Conservation (phyloP, 2,888 invertebrate species). For the Tenodera sinensis region DNA sequence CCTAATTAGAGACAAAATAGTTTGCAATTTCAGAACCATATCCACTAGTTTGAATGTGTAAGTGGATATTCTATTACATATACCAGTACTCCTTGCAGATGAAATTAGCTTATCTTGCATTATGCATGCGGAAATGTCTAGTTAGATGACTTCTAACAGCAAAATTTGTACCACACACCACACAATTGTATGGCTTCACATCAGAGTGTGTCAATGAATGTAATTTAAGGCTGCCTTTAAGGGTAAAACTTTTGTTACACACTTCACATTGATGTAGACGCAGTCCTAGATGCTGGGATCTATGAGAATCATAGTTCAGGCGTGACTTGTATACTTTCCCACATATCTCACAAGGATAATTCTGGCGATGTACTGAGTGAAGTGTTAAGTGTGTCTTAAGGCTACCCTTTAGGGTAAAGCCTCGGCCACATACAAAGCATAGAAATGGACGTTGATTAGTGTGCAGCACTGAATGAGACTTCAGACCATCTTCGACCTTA, state of each 20-base stretch:
- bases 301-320: constrained; percentile 4
- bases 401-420: constrained; percentile 6
- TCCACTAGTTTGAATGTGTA: not conserved
- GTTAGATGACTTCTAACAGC: constrained; percentile 5
- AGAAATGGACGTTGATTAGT: not conserved
- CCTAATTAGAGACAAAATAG: too few relatives aligned
- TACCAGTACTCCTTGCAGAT: too few relatives aligned
- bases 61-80: too few relatives aligned
- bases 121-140: constrained; percentile 4
- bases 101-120: not conserved
- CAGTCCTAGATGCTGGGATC: constrained; percentile 1
- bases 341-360: constrained; percentile 1
- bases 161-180: not conserved
- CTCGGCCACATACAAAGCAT: constrained; percentile 1
- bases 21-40: not conserved
- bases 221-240: constrained; percentile 1
- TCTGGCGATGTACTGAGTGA: constrained; percentile 1
- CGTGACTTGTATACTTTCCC: not conserved
- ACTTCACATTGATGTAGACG: not conserved
- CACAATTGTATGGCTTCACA: not conserved
- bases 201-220: constrained; percentile 1
- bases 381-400: constrained; percentile 1
- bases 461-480: not conserved
- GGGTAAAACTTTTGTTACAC: constrained; percentile 1
- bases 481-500: constrained; percentile 1